These are phyloP conservation scores for Peromyscus californicus DNA, from an alignment of 2,113 vertebrate genomes.

Conservation along the genomic window DNA sequence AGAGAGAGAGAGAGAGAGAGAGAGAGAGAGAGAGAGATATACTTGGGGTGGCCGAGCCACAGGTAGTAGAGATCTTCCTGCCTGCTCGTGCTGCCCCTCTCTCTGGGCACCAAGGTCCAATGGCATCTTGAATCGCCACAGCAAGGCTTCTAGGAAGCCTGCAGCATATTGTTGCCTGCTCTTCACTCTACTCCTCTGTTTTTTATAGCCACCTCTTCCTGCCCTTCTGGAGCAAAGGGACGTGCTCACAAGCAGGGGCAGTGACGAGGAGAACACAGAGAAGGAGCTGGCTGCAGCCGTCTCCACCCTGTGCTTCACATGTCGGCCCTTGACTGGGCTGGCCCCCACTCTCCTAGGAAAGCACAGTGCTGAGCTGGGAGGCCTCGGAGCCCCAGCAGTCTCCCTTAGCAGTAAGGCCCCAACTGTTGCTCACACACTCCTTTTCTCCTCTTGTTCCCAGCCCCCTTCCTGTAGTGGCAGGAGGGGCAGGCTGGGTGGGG, in stretches of 20 bases:
- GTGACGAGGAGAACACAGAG: not conserved
- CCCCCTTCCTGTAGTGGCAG: not conserved
- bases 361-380: not conserved
- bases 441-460: not conserved
- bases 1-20: too few species aligned
- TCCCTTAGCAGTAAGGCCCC: not conserved
- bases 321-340: not conserved
- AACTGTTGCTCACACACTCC: not conserved
- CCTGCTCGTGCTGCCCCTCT: not conserved
- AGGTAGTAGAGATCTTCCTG: not conserved
- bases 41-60: rapidly evolving
- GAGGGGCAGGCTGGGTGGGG: not conserved
- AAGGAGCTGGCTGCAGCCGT: not conserved
- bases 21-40: too few species aligned
- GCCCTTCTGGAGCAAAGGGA: not conserved
- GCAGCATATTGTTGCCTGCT: not conserved
- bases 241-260: not conserved
- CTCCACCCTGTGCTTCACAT: rapidly evolving
- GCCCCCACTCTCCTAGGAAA: not conserved
- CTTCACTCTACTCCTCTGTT: not conserved
- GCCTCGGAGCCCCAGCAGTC: not conserved
- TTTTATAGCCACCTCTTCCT: not conserved
- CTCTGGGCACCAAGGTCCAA: not conserved
- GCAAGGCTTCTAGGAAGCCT: not conserved
- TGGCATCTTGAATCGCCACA: not conserved